These are phyloP conservation scores for Alfaro cultratus DNA, from an alignment of 2,797 vertebrate species.

Conservation along the genomic window DNA sequence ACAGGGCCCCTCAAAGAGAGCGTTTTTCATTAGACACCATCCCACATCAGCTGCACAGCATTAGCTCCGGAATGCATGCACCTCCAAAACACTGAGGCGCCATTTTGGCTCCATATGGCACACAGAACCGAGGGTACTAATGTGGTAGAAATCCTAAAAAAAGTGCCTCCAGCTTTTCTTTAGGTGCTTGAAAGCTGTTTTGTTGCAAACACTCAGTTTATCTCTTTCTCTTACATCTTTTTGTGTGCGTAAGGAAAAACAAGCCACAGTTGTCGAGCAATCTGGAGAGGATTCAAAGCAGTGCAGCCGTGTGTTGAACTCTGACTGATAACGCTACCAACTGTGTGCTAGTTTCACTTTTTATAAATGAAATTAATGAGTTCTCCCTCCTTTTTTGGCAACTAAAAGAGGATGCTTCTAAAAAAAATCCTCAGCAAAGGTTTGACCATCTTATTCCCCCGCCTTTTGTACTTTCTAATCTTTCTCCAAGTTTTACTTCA, in stretches of 20 bases:
- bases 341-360: conserved; percentile 58
- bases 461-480: conserved; percentile 66
- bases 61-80: conserved; percentile 77
- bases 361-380: conserved; percentile 58
- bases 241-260: conserved; percentile 23
- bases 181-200: conserved; percentile 48
- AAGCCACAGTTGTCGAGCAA: conserved; percentile 43
- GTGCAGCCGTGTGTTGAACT: conserved; percentile 50
- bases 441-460: conserved; percentile 34
- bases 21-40: conserved; percentile 80
- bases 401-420: conserved; percentile 53
- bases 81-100: conserved; percentile 70
- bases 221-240: conserved; percentile 25
- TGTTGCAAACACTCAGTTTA: conserved; percentile 45
- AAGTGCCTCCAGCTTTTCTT: conserved; percentile 43
- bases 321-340: conserved; percentile 61
- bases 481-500: conserved; percentile 68
- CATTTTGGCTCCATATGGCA: conserved; percentile 79
- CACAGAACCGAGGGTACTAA: conserved; percentile 54
- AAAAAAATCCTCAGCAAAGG: conserved; percentile 42
- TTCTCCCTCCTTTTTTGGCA: conserved; percentile 53
- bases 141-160: conserved; percentile 32
- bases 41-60: conserved; percentile 78
- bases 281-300: conserved; percentile 63
- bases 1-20: conserved; percentile 80